These are phyloP conservation scores for Sorex fumeus DNA, from an alignment of 2,113 vertebrate genomes.

Conservation along the genomic window DNA sequence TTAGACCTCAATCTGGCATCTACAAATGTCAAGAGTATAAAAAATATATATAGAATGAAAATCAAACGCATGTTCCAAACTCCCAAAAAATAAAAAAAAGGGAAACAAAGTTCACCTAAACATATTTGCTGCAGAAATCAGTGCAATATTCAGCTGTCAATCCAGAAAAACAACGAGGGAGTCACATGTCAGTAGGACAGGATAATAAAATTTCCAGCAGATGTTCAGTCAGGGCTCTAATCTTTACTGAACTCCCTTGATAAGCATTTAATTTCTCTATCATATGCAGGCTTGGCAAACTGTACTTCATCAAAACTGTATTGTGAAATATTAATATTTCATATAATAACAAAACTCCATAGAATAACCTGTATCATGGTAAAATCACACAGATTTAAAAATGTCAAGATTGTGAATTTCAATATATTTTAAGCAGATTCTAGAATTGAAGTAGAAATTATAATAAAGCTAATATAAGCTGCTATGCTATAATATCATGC, in stretches of 20 bases:
- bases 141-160: slow-evolving; percentile 92
- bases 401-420: slow-evolving; percentile 90
- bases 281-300: slow-evolving; percentile 91
- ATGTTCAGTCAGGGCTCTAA: slow-evolving; percentile 91
- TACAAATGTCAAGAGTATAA: slow-evolving; percentile 95
- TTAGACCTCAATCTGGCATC: slow-evolving; percentile 94
- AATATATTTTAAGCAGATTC: slow-evolving; percentile 89
- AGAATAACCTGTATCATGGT: slow-evolving; percentile 91
- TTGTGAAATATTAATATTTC: slow-evolving; percentile 93
- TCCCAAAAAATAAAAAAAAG: slow-evolving; percentile 75
- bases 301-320: slow-evolving; percentile 92
- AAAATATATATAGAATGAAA: slow-evolving; percentile 82
- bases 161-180: slow-evolving; percentile 89
- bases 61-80: slow-evolving; percentile 88
- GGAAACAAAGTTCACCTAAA: slow-evolving; percentile 90
- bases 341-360: slow-evolving; percentile 90
- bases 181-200: slow-evolving; percentile 87
- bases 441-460: slow-evolving; percentile 84
- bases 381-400: slow-evolving; percentile 90
- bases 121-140: slow-evolving; percentile 89
- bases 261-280: slow-evolving; percentile 93
- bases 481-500: slow-evolving; percentile 75
- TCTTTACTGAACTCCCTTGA: slow-evolving; percentile 91
- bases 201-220: slow-evolving; percentile 93
- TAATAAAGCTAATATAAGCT: slow-evolving; percentile 85